Percentiles rank a stretch among this genome's conserved stretches.
These are phyloP conservation scores for Haliclystus octoradiatus DNA, from an alignment of 30 jellyfish, hydroid and myxozoan genomes.

Conservation along the genomic window DNA sequence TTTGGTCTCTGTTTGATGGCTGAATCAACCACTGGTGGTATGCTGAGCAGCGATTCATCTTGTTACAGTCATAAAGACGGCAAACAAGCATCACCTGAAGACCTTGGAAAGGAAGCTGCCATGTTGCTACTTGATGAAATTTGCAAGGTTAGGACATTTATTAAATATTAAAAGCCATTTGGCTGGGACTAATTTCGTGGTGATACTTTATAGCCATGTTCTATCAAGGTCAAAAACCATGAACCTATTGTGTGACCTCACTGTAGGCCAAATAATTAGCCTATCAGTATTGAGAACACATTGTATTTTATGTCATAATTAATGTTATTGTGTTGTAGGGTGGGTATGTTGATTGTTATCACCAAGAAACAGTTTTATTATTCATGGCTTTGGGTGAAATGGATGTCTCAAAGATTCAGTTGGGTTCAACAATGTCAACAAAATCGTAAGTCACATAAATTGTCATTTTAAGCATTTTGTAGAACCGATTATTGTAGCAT, in stretches of 20 bases:
- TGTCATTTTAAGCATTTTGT: too few species aligned
- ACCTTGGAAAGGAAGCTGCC: conserved; percentile 80
- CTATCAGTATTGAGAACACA: too few species aligned
- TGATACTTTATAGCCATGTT: too few species aligned
- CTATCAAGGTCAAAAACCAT: too few species aligned
- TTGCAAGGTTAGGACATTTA: conserved; percentile 47
- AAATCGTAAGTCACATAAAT: conserved; percentile 44
- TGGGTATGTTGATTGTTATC: conserved; percentile 81
- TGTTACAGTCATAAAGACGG: conserved; percentile 63
- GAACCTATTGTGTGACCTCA: too few species aligned
- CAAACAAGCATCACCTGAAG: conserved; percentile 65
- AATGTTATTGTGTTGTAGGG: too few species aligned
- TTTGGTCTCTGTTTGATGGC: conserved; percentile 90
- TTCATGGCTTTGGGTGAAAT: conserved; percentile 87
- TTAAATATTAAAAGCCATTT: too few species aligned
- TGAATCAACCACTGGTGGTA: conserved; percentile 89
- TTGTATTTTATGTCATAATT: too few species aligned
- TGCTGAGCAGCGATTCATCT: conserved; percentile 74
- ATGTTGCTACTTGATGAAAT: conserved; percentile 57
- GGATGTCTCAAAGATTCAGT: conserved; percentile 79
- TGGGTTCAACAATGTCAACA: conserved; percentile 56
- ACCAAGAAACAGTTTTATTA: conserved; percentile 58
- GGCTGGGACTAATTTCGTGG: too few species aligned
- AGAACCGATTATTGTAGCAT: too few species aligned
- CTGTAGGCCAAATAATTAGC: too few species aligned